Base-by-base conservation (phyloP, 1,140 invertebrate genomes). In the Eriocheir sinensis region DNA sequence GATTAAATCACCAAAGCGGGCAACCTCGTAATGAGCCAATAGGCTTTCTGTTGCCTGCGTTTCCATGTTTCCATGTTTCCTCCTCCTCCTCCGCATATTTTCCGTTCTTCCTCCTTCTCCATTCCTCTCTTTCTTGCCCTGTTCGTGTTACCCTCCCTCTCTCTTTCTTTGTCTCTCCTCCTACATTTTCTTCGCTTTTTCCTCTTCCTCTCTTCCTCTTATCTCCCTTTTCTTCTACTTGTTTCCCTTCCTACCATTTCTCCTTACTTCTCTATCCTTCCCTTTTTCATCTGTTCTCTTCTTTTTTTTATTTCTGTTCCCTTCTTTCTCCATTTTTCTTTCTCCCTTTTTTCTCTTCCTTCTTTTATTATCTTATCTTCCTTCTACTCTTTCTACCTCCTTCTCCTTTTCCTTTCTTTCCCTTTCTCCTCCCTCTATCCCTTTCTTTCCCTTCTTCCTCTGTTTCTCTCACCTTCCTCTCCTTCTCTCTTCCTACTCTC, bases 111-210 rank as follows among this genome's bases (percentile, higher is more conserved):
- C 38, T 86, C 32, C 32, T 86, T 8, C 38, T 86, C 40, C 88
- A 44, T 89, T 89, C 48, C 44, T 2, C 34, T 40, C 88, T 48
- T 89, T 89, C 81, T 3, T 83, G 40, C 17, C 81, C 81, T 36
- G 9, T 85, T 85, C 30, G 30, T 40, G 38, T 89, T 36, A 34
- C 36, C 38, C 86, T 89, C 41, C 48, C 86, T 48, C 86, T 48
- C 41, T 89, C 86, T 89, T 36, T 89, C 86, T 48, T 86, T 40
- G 21, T 86, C 30, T n/a, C n/a, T 72, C 60, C 60, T n/a, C n/a
- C n/a, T n/a, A 15, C n/a, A 15, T n/a, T n/a, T 72, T n/a, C 60
- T n/a, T 15, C n/a, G 60, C 60, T 72, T 15, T 72, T n/a, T 72
- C 60, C 81, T 83, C 36, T 34, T 34, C 8, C 12, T 36, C 0